phyloP scores from a whole-genome alignment of 2,113 vertebrate species.

The Herpetotheres cachinnans region DNA sequence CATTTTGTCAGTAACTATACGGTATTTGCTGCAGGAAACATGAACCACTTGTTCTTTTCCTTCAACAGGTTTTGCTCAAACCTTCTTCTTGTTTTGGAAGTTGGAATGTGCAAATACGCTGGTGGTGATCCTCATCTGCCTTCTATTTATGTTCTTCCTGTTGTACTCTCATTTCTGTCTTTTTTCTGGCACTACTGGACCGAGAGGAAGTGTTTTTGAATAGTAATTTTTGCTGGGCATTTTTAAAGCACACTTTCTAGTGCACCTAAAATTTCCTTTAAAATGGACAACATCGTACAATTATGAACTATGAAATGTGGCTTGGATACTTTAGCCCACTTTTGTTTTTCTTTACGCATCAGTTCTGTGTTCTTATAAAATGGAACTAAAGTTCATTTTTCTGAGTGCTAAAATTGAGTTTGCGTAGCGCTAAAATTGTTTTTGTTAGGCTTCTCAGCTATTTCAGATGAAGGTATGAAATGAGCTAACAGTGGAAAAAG shows the following conservation, averaged over 20 bases:
- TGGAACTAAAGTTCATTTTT: not conserved
- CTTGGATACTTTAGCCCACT: not conserved
- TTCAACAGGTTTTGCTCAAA: not conserved
- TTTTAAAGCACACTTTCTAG: conserved; percentile 22
- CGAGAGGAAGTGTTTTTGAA: not conserved
- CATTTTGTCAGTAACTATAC: not conserved
- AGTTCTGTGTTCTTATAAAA: not conserved
- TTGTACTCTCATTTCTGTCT: conserved; percentile 14
- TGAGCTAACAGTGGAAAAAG: not conserved
- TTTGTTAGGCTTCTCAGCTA: not conserved
- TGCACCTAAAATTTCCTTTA: not conserved
- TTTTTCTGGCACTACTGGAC: not conserved
- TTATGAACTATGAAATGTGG: not conserved
- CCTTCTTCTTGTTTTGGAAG: not conserved
- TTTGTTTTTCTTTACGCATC: not conserved
- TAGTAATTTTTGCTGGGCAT: not conserved
- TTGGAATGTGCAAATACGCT: not conserved
- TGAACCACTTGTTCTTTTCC: not conserved
- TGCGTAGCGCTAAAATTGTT: not conserved
- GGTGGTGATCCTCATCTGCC: not conserved
- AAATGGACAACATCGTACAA: not conserved
- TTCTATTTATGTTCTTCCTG: conserved; percentile 45
- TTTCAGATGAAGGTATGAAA: not conserved
- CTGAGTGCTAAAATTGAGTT: not conserved
- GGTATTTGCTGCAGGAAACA: not conserved